Evolutionary conservation across 1,140 invertebrate genomes (phyloP).

Genomic region (Diabrotica undecimpunctata): DNA sequence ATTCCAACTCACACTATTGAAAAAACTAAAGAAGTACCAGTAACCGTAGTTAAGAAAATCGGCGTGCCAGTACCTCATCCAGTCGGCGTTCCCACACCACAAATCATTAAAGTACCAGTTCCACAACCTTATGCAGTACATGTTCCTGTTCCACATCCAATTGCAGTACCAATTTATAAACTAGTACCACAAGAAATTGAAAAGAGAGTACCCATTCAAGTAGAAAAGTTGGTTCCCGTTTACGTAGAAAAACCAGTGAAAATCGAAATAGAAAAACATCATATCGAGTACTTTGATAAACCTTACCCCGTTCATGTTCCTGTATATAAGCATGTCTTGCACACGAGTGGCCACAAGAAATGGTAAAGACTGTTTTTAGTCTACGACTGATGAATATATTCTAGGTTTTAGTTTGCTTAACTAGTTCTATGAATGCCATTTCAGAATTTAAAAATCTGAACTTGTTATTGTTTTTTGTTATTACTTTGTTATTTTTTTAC

Average conservation of each 20-base stretch:
- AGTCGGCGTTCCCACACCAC: slow-evolving; percentile 66
- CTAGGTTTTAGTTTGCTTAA: too few species aligned
- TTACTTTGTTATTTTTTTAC: not conserved
- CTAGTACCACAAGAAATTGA: slow-evolving; percentile 61
- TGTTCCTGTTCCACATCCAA: slow-evolving; percentile 66
- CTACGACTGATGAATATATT: not conserved
- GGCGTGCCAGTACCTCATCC: slow-evolving; percentile 70
- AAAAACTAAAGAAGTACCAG: slow-evolving; percentile 63
- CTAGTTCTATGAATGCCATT: too few species aligned
- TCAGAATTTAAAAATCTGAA: too few species aligned
- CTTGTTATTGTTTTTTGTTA: not conserved
- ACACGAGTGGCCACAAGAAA: slow-evolving; percentile 10
- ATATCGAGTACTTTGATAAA: slow-evolving; percentile 66
- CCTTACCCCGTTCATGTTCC: slow-evolving; percentile 75
- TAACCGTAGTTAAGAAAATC: slow-evolving; percentile 70
- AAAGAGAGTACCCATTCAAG: slow-evolving; percentile 68
- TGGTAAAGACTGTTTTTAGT: slow-evolving; percentile 9
- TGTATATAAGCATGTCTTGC: slow-evolving; percentile 75
- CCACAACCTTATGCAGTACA: slow-evolving; percentile 71
- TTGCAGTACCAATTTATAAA: slow-evolving; percentile 70
- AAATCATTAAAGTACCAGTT: slow-evolving; percentile 68
- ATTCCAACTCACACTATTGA: slow-evolving; percentile 55
- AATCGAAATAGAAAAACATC: slow-evolving; percentile 72
- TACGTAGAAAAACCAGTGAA: slow-evolving; percentile 72
- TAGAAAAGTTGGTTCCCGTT: slow-evolving; percentile 72